Evolutionary conservation across 2,113 vertebrate species (phyloP), one percentile per base, ranked within the genome.

Genomic region (Lophius piscatorius): DNA sequence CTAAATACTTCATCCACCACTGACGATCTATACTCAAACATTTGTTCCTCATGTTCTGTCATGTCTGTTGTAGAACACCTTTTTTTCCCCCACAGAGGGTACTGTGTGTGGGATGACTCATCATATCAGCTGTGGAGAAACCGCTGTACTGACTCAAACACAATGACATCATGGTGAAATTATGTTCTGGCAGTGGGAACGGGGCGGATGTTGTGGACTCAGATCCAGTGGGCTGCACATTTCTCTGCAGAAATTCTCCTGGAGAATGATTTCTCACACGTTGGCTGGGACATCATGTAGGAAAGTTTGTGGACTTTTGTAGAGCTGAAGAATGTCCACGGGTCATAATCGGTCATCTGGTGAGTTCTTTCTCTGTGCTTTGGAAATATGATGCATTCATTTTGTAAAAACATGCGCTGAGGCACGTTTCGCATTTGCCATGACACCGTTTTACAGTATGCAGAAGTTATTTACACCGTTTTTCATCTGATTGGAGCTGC

Each of bases 141-240:
- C 63, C 12, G 20, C 52, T 71, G 55, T 45, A 16, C 65, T 49
- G 62, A 81, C 58, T 42, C 66, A 58, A 78, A 64, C 48, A 24
- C 18, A 38, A 70, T 91, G 85, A 90, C 88, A 72, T 92, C 90
- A 92, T 72, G 54, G 60, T 81, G 46, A 65, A 91, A 87, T 38
- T 71, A 92, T 92, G 74, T 74, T 59, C 70, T 87, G 84, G 85
- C 83, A 54, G 45, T 31, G 58, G 58, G 20, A 79, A 75, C 66
- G 78, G 83, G 84, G 87, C 61, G 88, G 84, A 85, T 87, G 71
- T 83, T 81, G 62, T 36, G 44, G 41, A 50, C 42, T 36, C 2
- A 41, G 68, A 69, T 48, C 45, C 64, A 57, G 55, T 77, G 65
- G 39, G 29, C 63, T 65, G 21, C 58, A 76, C 66, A 49, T 60